A percentile compares a stretch with the other conserved stretches of the same genome.
Conservation (phyloP, 2,113 vertebrate species). For the Oryzias javanicus region DNA sequence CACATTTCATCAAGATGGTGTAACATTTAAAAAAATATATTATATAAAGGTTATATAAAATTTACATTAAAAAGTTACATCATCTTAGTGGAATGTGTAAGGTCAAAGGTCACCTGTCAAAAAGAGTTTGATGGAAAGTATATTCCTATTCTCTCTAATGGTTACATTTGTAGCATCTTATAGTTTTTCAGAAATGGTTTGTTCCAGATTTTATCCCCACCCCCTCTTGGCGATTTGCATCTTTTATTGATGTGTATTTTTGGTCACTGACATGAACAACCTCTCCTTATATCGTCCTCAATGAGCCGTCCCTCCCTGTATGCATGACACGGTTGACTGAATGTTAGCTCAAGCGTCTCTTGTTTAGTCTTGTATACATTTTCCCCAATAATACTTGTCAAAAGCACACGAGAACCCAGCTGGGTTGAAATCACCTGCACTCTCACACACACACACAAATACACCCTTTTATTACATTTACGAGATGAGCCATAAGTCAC, state of each 20-base stretch:
- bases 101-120: too few relatives aligned
- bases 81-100: too few relatives aligned
- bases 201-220: too few relatives aligned
- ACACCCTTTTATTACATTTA: slow-evolving; percentile 30
- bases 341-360: slow-evolving; percentile 27
- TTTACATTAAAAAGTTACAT: too few relatives aligned
- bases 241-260: slow-evolving; percentile 4
- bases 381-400: slow-evolving; percentile 40
- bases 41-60: too few relatives aligned
- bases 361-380: slow-evolving; percentile 39
- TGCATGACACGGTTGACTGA: slow-evolving; percentile 52
- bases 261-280: neutral
- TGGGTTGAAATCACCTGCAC: slow-evolving; percentile 1
- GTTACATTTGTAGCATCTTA: too few relatives aligned
- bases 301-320: slow-evolving; percentile 35
- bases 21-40: too few relatives aligned
- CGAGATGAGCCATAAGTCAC: slow-evolving; percentile 39
- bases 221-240: neutral
- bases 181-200: too few relatives aligned
- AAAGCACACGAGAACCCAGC: slow-evolving; percentile 5
- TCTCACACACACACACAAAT: slow-evolving; percentile 9
- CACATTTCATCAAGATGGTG: too few relatives aligned
- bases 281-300: slow-evolving; percentile 34
- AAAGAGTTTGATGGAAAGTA: too few relatives aligned
- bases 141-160: too few relatives aligned